Conservation (phyloP, 2,113 vertebrate genomes). For the Urocolius indicus region DNA sequence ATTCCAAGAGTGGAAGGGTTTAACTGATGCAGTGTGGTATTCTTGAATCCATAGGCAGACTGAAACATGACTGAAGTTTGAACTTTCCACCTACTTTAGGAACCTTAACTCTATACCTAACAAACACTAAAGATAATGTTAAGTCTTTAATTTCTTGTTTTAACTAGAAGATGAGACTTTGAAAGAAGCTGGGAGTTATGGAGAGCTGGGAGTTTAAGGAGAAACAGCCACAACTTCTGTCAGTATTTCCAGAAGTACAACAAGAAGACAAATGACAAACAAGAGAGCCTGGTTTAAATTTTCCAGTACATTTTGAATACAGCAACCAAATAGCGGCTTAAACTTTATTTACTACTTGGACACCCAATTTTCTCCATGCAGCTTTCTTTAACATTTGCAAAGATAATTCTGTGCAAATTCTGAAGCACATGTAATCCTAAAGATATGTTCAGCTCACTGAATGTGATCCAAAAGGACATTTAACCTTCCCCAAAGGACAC, state of each 20-base stretch:
- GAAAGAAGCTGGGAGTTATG: not conserved
- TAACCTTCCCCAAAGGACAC: not conserved
- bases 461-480: not conserved
- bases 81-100: not conserved
- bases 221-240: not conserved
- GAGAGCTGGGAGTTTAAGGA: not conserved
- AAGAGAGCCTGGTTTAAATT: conserved; percentile 13
- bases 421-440: not conserved
- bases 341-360: not conserved
- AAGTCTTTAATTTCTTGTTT: not conserved
- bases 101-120: not conserved
- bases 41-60: not conserved
- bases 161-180: not conserved
- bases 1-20: not conserved
- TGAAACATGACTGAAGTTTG: not conserved
- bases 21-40: not conserved
- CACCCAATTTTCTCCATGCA: not conserved
- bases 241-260: not conserved
- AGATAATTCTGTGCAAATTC: not conserved
- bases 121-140: not conserved
- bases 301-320: not conserved
- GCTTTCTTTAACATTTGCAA: not conserved
- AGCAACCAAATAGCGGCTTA: not conserved
- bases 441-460: not conserved
- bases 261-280: not conserved